These are phyloP conservation scores for Emys orbicularis DNA, from an alignment of 2,797 vertebrate genomes.

Conservation along the genomic window DNA sequence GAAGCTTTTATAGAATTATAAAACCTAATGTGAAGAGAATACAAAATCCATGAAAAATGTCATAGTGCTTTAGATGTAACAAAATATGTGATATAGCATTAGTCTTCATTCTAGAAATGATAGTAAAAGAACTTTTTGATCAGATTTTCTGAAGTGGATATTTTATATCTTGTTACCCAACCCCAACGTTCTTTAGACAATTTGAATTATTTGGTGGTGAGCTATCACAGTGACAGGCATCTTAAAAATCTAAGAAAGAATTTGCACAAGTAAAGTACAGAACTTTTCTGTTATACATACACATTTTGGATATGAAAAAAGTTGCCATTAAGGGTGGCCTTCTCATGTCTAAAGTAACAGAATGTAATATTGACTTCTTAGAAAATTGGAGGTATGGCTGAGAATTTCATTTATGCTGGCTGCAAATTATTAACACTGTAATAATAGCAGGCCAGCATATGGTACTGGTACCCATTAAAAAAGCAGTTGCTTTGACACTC, in stretches of 20 bases:
- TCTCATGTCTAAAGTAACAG: background rate
- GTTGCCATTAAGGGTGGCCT: background rate
- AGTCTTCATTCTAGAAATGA: constrained; percentile 51
- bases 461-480: constrained; percentile 6
- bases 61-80: constrained; percentile 47
- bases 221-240: background rate
- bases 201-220: constrained; percentile 12
- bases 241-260: background rate
- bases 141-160: background rate
- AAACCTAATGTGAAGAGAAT: constrained; percentile 27
- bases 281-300: background rate
- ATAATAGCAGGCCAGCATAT: background rate
- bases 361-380: background rate
- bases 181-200: background rate
- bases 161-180: background rate
- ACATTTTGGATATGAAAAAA: background rate
- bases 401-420: background rate
- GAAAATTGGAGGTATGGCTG: background rate
- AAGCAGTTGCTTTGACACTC: background rate
- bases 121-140: background rate
- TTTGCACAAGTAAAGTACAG: background rate
- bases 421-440: background rate
- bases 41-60: constrained; percentile 20
- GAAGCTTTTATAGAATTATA: constrained; percentile 54
- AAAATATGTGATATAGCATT: constrained; percentile 21